Evolutionary conservation across 2,797 vertebrate species (phyloP), one percentile per base, ranked within the genome.

Genomic region (Dallia pectoralis): DNA sequence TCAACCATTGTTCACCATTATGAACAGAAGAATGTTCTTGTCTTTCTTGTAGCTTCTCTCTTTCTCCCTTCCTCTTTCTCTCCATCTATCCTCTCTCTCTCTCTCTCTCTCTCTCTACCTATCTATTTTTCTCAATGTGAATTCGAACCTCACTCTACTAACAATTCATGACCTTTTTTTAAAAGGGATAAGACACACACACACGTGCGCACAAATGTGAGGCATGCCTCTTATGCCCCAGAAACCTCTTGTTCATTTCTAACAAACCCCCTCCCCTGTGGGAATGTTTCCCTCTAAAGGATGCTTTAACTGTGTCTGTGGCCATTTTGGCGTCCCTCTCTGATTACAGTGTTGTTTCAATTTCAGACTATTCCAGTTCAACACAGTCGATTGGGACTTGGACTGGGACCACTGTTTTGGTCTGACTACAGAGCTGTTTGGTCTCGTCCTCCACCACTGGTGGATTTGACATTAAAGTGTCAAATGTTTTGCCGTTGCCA

Each of bases 111-210:
- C n/a, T n/a, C n/a, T n/a, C n/a, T n/a, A n/a, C n/a, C n/a, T n/a
- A n/a, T n/a, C n/a, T n/a, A n/a, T n/a, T n/a, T n/a, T n/a, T n/a
- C n/a, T n/a, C 51, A 16, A 49, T 16, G 12, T 18, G 18, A 3
- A 36, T 36, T 36, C 33, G 3, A 36, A 36, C 33, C 33, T 7
- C 33, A 3, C 3, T 36, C 33, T 7, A 49, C 18, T 49, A 4
- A 49, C 3, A 49, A 49, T 49, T 49, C 18, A 18, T 16, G 48
- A 15, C 2, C 15, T 49, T 49, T 49, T 18, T 19, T 49, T 16
- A 16, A 15, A 49, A 16, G 44, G 44, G 44, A 47, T n/a, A n/a
- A n/a, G n/a, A 74, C 70, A 67, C 49, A 69, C 29, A 27, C 49
- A 49, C 61, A 53, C 59, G 70, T 30, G 32, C 36, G 16, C 67